phyloP scores from a whole-genome alignment of 2,888 invertebrate species.

The Hofmannophila pseudospretella region DNA sequence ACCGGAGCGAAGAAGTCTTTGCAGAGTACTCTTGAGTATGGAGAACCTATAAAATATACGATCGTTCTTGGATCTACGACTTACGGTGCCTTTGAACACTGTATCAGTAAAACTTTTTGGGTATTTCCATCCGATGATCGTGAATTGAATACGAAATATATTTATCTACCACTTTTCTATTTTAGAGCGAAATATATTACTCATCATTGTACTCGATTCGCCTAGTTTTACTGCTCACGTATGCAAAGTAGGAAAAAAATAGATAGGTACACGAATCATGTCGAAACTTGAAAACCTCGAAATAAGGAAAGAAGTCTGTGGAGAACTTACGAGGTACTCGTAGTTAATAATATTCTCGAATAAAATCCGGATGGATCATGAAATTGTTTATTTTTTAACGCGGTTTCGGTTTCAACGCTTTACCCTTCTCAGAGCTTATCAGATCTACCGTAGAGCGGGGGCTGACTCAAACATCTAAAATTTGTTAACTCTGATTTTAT shows the following conservation, averaged over 20 bases:
- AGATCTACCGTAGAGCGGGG: slow-evolving; percentile 49
- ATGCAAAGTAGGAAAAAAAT: slow-evolving; percentile 60
- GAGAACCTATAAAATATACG: slow-evolving; percentile 10
- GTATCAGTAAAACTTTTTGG: slow-evolving; percentile 22
- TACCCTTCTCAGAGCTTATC: slow-evolving; percentile 71
- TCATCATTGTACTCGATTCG: slow-evolving; percentile 40
- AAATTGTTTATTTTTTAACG: slow-evolving; percentile 59
- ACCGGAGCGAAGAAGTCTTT: slow-evolving; percentile 33
- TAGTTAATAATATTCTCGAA: slow-evolving; percentile 50
- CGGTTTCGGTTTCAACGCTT: slow-evolving; percentile 65
- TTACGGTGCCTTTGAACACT: too few relatives aligned
- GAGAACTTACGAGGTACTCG: too few relatives aligned
- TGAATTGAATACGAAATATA: slow-evolving; percentile 38
- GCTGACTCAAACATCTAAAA: slow-evolving; percentile 52
- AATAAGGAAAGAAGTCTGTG: slow-evolving; percentile 33
- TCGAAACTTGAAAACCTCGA: slow-evolving; percentile 68
- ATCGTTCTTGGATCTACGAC: slow-evolving; percentile 1
- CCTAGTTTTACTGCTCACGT: slow-evolving; percentile 46
- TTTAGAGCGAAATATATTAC: slow-evolving; percentile 36
- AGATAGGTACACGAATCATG: slow-evolving; percentile 51
- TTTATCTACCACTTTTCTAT: slow-evolving; percentile 38
- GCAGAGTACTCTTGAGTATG: slow-evolving; percentile 38
- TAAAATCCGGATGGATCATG: slow-evolving; percentile 62
- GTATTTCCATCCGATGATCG: slow-evolving; percentile 37
- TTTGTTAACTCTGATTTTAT: slow-evolving; percentile 62